These are phyloP conservation scores for Triplophysa dalaica DNA, from an alignment of 2,113 vertebrate species.

Conservation along the genomic window DNA sequence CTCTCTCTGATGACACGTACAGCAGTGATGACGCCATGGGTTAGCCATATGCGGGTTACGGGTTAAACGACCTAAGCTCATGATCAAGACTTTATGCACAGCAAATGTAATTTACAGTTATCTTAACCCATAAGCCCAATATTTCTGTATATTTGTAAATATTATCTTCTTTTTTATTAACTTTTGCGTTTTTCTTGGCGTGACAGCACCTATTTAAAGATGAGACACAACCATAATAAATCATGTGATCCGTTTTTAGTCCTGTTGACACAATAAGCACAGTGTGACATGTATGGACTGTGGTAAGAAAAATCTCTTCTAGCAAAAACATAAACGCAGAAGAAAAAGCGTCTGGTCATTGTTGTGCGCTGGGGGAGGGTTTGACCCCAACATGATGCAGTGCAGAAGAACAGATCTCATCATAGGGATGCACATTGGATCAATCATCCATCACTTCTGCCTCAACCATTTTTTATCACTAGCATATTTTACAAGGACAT, in stretches of 20 bases:
- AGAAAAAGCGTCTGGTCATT: background rate
- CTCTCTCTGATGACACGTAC: slow-evolving; percentile 1
- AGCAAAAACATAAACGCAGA: too few species aligned
- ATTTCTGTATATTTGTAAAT: background rate
- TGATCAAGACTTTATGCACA: slow-evolving; percentile 11
- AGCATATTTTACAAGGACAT: background rate
- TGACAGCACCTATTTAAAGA: background rate
- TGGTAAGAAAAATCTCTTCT: too few species aligned
- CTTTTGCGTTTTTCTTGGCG: background rate
- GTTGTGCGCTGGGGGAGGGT: background rate
- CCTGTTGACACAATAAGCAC: background rate
- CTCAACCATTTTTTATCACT: background rate
- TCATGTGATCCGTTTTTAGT: background rate
- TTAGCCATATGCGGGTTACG: background rate
- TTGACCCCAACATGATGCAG: slow-evolving; percentile 15
- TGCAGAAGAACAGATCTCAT: background rate
- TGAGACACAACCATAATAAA: too few species aligned
- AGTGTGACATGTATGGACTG: too few species aligned
- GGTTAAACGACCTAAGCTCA: slow-evolving; percentile 3
- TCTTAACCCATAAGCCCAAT: background rate
- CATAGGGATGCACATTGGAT: slow-evolving; percentile 1
- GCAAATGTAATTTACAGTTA: background rate
- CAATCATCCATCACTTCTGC: background rate
- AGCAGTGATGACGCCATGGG: background rate
- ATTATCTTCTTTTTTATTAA: too few species aligned